A percentile compares a stretch with the other conserved stretches of the same genome.
Conservation (phyloP, 2,888 invertebrate genomes). For the Argyra leucocephala region DNA sequence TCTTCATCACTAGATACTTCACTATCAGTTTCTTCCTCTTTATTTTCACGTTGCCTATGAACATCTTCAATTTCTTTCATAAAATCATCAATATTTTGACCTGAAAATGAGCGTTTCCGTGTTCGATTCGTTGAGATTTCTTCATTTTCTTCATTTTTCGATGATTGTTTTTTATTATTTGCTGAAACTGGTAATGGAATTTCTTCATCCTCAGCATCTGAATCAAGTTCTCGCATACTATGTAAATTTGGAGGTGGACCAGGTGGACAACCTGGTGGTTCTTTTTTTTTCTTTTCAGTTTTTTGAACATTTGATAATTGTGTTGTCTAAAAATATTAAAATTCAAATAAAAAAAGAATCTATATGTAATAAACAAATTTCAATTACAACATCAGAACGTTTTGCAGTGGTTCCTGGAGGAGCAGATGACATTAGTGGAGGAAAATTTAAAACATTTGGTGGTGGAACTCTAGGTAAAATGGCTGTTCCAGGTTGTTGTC, state of each 20-base stretch:
- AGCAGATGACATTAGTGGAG: constrained; percentile 29
- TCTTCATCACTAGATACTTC: constrained; percentile 18
- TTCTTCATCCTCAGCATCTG: constrained; percentile 40
- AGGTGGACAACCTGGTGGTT: constrained; percentile 79
- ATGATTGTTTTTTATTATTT: constrained; percentile 32
- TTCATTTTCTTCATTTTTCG: constrained; percentile 37
- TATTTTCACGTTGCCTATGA: constrained; percentile 58
- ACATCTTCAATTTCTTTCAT: constrained; percentile 89
- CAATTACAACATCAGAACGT: neutral
- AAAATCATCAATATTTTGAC: constrained; percentile 84
- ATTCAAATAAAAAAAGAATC: constrained; percentile 12
- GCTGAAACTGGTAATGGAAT: constrained; percentile 29
- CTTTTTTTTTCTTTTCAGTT: constrained; percentile 44
- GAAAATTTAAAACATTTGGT: constrained; percentile 36
- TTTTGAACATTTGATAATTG: constrained; percentile 25
- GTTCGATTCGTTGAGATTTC: constrained; percentile 53
- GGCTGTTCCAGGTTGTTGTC: constrained; percentile 51
- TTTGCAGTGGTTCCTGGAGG: neutral
- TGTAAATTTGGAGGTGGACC: constrained; percentile 69
- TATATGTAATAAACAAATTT: neutral
- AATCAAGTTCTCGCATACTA: constrained; percentile 54
- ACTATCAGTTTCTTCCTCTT: constrained; percentile 45
- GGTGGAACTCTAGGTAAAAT: constrained; percentile 49
- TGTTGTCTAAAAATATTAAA: constrained; percentile 10
- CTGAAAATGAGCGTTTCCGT: constrained; percentile 71